Evolutionary conservation across 1,140 invertebrate species (phyloP).

Genomic region (Zaprionus vittiger): DNA sequence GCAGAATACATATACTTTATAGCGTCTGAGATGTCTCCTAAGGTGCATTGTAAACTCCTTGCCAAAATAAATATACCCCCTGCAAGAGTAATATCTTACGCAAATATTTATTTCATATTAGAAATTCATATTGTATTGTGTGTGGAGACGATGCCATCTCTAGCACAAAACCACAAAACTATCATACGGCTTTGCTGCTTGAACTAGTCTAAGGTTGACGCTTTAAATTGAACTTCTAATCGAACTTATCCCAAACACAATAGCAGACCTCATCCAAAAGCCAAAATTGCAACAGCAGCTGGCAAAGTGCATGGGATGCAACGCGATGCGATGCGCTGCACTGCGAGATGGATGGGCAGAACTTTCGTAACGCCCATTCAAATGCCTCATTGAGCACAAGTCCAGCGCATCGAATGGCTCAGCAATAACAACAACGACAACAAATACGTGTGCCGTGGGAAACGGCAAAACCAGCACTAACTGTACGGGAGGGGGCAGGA

Average conservation of each 20-base stretch:
- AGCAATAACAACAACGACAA: neutral
- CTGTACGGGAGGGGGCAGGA: neutral
- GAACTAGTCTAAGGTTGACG: neutral
- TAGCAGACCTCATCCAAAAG: neutral
- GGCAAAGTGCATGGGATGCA: neutral
- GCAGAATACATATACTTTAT: too few relatives aligned
- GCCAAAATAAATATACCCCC: too few relatives aligned
- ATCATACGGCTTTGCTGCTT: neutral
- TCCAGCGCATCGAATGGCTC: slow-evolving; percentile 1
- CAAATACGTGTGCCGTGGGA: slow-evolving; percentile 24
- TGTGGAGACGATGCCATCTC: neutral
- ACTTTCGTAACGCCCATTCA: slow-evolving; percentile 21
- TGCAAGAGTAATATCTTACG: too few relatives aligned
- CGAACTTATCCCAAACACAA: neutral
- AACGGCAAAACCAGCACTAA: neutral
- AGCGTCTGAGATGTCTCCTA: too few relatives aligned
- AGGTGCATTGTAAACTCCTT: too few relatives aligned
- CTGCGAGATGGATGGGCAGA: slow-evolving; percentile 7
- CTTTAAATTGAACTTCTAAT: neutral
- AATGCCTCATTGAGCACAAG: slow-evolving; percentile 8
- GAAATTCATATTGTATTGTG: neutral
- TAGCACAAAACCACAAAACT: neutral
- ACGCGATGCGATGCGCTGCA: neutral
- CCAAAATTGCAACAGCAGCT: neutral
- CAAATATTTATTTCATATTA: too few relatives aligned